A percentile compares a stretch with the other conserved stretches of the same genome.
phyloP scores from a whole-genome alignment of 1,140 invertebrate species.

The Camponotus floridanus region DNA sequence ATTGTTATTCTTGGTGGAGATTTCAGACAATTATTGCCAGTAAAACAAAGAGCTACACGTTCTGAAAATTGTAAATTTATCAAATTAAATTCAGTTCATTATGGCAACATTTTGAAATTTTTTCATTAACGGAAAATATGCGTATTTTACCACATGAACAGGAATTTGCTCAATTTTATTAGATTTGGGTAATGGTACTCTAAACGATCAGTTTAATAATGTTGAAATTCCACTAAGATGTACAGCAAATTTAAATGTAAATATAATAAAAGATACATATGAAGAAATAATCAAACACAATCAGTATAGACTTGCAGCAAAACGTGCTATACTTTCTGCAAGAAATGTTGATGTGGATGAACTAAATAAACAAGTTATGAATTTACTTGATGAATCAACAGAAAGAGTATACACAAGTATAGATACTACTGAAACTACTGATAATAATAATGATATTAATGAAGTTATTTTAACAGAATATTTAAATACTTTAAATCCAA shows the following conservation, averaged over 20 bases:
- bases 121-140: conserved; percentile 17
- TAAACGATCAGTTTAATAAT: neutral
- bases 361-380: neutral
- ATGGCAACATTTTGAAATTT: conserved; percentile 6
- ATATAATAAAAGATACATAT: no score
- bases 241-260: neutral
- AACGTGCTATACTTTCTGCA: conserved; percentile 4
- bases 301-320: neutral
- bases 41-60: neutral
- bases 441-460: no score
- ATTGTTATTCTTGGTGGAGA: conserved; percentile 1
- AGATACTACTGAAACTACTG: no score
- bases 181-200: neutral
- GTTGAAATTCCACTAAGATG: neutral
- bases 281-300: no score
- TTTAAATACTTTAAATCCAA: neutral
- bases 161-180: neutral
- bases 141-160: neutral
- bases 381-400: conserved; percentile 1
- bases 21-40: conserved; percentile 25
- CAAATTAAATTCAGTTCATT: conserved; percentile 23
- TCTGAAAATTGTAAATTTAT: conserved; percentile 32
- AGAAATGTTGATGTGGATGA: neutral
- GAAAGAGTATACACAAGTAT: neutral
- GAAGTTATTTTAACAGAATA: no score